Conservation (phyloP, 2,888 invertebrate genomes). For the Stenoptilia bipunctidactyla region DNA sequence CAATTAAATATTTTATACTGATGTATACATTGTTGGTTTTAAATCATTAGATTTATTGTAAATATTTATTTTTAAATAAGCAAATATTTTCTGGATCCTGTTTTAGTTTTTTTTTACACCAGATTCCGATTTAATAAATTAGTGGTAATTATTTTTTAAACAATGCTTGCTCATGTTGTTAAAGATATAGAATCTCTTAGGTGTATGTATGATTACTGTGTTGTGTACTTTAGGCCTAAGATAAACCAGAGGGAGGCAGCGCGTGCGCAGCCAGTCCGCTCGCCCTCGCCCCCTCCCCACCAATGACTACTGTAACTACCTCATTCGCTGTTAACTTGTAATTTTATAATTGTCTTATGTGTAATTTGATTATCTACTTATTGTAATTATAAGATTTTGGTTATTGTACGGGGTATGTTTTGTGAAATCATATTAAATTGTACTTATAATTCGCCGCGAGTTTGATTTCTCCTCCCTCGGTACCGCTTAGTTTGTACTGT, state of each 20-base stretch:
- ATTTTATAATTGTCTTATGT: conserved; percentile 38
- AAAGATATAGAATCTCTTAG: conserved; percentile 48
- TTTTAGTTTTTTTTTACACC: neutral
- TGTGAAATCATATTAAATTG: conserved; percentile 68
- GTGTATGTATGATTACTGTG: conserved; percentile 18
- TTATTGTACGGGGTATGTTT: conserved; percentile 66
- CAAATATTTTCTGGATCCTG: neutral
- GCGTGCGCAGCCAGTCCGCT: neutral
- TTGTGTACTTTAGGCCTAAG: conserved; percentile 7
- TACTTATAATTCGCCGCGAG: conserved; percentile 64
- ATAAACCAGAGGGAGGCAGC: neutral
- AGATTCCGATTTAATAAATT: neutral
- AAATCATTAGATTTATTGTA: conserved; percentile 3
- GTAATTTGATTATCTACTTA: conserved; percentile 65
- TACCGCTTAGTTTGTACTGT: too few species aligned
- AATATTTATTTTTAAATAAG: neutral
- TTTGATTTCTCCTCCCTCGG: conserved; percentile 35
- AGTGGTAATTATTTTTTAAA: neutral
- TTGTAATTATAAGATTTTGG: conserved; percentile 54
- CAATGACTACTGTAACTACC: conserved; percentile 34
- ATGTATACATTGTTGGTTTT: conserved; percentile 17
- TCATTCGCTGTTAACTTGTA: conserved; percentile 52
- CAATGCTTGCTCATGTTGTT: conserved; percentile 32
- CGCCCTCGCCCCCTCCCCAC: conserved; percentile 16
- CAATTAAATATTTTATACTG: conserved; percentile 44